Base-by-base conservation (phyloP, 2,113 vertebrate genomes). In the Chloropsis hardwickii region DNA sequence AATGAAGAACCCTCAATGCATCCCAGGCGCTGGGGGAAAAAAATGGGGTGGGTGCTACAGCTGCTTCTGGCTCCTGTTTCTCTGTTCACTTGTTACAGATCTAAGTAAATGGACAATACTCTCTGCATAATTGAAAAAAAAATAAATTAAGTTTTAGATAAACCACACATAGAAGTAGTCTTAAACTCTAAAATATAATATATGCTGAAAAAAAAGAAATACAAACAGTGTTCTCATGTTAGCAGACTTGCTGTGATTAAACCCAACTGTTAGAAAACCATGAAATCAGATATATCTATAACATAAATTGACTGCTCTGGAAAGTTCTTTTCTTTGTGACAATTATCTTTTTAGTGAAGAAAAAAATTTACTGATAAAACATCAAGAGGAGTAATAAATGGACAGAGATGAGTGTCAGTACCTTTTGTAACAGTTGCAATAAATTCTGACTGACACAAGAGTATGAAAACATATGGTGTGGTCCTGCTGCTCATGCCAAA, bases 1-100 rank as follows among this genome's bases (percentile, higher is more conserved):
- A 31, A 31, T 9, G 37, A 45, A 29, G 39, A 10, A 10, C 1
- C 20, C 39, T 1, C 0, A 0, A 2, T 20, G 13, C 23, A 76
- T 35, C 22, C 40, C 28, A 35, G 18, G 9, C 64, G 16, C 74
- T 53, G 70, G 48, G 29, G 24, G 45, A 57, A 14, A n/a, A n/a
- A 54, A 67, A 29, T 35, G 23, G 22, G 7, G 4, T 12, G 11
- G 10, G 20, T 24, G 20, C 37, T 29, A 16, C 1, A 1, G 33
- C 35, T 80, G 23, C 51, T 73, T 50, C 67, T 86, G 66, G 12
- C 40, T 81, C 21, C 54, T 37, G 3, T 42, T 76, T 24, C 18
- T 73, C 60, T 50, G 6, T 21, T 79, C 57, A 25, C 9, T 29
- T 73, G 4, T 33, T 47, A 47, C 5, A 81, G 40, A 27, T 5